These are phyloP conservation scores for Xiphorhynchus erythropygius DNA, from an alignment of 2,797 vertebrate genomes.

Conservation along the genomic window DNA sequence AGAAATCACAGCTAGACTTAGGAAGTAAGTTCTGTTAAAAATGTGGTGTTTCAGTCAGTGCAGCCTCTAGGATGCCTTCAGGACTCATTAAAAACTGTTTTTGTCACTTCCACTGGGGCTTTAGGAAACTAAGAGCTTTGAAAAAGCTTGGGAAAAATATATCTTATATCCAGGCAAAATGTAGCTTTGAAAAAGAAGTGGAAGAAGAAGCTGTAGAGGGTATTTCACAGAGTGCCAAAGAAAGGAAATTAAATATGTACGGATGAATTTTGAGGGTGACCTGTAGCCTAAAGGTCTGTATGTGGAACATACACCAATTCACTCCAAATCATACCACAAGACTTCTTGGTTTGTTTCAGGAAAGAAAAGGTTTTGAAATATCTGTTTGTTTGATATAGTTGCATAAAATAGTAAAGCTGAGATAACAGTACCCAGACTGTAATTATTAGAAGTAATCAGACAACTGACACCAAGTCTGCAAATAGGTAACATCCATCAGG, in stretches of 20 bases:
- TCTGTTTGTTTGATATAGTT: not conserved
- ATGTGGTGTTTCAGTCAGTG: not conserved
- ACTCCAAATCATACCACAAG: not conserved
- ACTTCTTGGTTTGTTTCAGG: not conserved
- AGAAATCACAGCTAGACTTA: not conserved
- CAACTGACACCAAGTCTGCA: not conserved
- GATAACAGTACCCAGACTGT: not conserved
- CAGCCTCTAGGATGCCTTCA: not conserved
- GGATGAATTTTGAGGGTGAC: not conserved
- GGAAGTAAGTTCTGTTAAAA: not conserved
- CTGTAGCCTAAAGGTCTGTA: not conserved
- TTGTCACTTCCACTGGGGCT: not conserved
- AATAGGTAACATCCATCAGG: not conserved
- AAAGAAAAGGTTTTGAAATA: not conserved
- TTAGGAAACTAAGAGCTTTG: not conserved
- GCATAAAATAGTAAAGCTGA: not conserved
- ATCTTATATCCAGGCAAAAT: not conserved
- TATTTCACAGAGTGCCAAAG: not conserved
- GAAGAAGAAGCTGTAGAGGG: not conserved
- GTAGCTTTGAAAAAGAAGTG: not conserved
- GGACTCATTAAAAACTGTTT: not conserved
- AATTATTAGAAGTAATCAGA: not conserved
- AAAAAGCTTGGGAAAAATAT: not conserved
- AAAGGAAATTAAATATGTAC: not conserved
- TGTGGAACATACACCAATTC: not conserved